Evolutionary conservation across 2,113 vertebrate genomes (phyloP), one percentile per base, ranked within the genome.

Genomic region (Spilogale gracilis): DNA sequence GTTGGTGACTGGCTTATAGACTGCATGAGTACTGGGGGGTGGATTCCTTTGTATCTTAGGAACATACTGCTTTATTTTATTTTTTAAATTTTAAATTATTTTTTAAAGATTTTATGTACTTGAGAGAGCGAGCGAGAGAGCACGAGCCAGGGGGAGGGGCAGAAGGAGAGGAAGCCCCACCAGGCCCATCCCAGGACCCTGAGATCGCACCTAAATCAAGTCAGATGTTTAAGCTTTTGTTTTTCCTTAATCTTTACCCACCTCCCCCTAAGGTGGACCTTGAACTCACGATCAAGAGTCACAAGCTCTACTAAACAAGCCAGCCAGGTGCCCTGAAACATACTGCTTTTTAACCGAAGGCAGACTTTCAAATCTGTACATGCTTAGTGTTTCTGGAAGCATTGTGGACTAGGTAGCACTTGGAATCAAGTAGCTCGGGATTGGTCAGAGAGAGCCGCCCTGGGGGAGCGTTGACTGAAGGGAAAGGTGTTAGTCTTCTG

Each of bases 261-360:
- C 38, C 38, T 38, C 38, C 38, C 63, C 63, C 30, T 30, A n/a
- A 3, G 1, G 1, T 67, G 65, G 13, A 63, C 14, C 14, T 69
- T 38, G 67, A 69, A 69, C 32, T 69, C 67, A 69, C 1, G 73
- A 48, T 74, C 73, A 25, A 48, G 73, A 74, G 73, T 74, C 12
- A 21, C 2, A 2, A 11, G 20, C 38, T 73, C 69, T 43, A 73
- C 38, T 20, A 43, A 43, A 38, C 69, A 43, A 73, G 69, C n/a
- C 71, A 74, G 20, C 21, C 21, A 27, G 73, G 73, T 25, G 21
- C 43, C 73, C 43, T 3, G 13, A 20, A 86, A 90, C 65, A 38
- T 6, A 83, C 23, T 32, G 21, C 67, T 91, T 91, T 67, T 61
- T 91, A 60, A 88, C 56, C 32, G 23, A 97, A 93, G 85, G 50